Conservation (phyloP, 2,113 vertebrate genomes). For the Eptesicus fuscus region DNA sequence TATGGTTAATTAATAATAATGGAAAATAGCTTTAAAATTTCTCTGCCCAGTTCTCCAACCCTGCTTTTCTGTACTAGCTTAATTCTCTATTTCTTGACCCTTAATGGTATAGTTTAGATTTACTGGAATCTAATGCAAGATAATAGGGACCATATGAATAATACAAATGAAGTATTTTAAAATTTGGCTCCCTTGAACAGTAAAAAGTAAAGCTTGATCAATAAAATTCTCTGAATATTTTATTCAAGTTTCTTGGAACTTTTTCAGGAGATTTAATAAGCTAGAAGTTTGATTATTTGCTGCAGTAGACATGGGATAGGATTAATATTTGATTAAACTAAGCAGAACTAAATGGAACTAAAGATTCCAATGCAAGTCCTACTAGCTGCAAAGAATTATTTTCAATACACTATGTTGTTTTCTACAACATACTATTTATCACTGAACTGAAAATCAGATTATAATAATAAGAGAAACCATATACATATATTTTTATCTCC, state of each 20-base stretch:
- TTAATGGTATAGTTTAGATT: not conserved
- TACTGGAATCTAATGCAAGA: not conserved
- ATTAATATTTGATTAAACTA: not conserved
- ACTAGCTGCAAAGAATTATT: not conserved
- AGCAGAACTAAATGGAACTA: not conserved
- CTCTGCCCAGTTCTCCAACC: not conserved
- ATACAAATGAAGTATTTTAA: not conserved
- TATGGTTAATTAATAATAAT: not conserved
- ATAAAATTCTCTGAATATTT: constrained; percentile 13
- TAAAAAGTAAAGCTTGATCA: not conserved
- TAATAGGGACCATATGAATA: not conserved
- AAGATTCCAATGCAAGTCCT: not conserved
- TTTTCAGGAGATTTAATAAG: not conserved
- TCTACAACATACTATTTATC: not conserved
- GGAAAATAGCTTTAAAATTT: not conserved
- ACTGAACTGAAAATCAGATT: constrained; percentile 10
- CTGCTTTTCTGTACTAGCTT: not conserved
- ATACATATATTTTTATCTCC: not conserved
- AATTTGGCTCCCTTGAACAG: not conserved
- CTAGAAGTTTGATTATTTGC: not conserved
- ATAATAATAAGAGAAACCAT: not conserved
- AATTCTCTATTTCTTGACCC: not conserved
- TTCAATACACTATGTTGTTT: not conserved
- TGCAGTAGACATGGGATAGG: not conserved
- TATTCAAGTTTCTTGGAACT: not conserved